Conservation (phyloP, 1,140 invertebrate species). For the Sitodiplosis mosellana region DNA sequence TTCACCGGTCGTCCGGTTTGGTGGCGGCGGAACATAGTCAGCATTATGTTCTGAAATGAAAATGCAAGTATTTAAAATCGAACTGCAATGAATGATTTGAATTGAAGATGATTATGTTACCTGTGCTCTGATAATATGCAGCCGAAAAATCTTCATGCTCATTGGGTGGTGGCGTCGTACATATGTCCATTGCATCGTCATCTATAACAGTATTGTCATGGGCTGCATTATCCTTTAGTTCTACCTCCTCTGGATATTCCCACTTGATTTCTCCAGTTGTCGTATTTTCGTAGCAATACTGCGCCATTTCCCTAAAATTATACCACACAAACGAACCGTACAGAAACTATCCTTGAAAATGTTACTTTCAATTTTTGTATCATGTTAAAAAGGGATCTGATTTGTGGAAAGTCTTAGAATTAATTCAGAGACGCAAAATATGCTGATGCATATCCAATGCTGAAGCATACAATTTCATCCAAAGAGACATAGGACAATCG, state of each 20-base stretch:
- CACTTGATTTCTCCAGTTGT: slow-evolving; percentile 38
- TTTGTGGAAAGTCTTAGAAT: no score
- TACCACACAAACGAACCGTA: slow-evolving; percentile 18
- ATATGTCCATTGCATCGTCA: slow-evolving; percentile 41
- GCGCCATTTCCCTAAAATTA: slow-evolving; percentile 42
- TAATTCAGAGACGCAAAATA: no score
- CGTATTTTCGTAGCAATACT: slow-evolving; percentile 47
- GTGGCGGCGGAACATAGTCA: no score
- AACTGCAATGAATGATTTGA: not conserved
- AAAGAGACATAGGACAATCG: no score
- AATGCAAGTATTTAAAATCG: no score
- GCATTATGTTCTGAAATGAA: no score
- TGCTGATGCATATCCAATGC: no score
- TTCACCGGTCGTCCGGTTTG: no score
- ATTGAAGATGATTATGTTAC: no score
- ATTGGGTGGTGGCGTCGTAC: slow-evolving; percentile 34
- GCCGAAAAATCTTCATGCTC: slow-evolving; percentile 8
- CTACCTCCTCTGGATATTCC: slow-evolving; percentile 41
- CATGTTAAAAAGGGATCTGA: no score
- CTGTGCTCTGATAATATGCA: not conserved
- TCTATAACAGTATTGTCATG: slow-evolving; percentile 26
- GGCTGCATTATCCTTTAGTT: not conserved
- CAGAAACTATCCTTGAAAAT: not conserved
- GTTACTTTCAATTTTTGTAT: no score
- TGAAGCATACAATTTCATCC: no score